These are phyloP conservation scores for Deroptyus accipitrinus DNA, from an alignment of 2,113 vertebrate species.

Conservation along the genomic window DNA sequence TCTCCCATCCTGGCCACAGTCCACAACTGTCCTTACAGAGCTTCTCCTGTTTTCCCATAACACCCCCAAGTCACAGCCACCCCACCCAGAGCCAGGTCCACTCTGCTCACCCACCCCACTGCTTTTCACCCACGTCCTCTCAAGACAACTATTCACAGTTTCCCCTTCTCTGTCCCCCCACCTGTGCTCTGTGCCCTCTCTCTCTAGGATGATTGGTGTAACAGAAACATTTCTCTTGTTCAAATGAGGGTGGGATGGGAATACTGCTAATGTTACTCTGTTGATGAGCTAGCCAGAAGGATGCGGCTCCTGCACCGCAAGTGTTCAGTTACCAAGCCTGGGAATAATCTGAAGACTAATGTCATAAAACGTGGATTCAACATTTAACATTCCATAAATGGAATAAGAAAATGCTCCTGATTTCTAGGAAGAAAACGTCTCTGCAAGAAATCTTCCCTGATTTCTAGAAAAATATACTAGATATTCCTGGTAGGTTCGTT, in stretches of 20 bases:
- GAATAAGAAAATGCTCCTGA: not conserved
- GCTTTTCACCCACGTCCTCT: not conserved
- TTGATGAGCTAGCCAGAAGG: not conserved
- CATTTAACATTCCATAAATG: too few species aligned
- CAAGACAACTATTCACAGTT: fast-evolving
- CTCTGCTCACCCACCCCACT: not conserved
- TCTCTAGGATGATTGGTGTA: not conserved
- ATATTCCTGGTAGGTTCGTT: not conserved
- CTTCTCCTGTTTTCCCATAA: not conserved
- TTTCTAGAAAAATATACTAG: not conserved
- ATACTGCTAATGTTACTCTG: too few species aligned
- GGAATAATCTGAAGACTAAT: not conserved
- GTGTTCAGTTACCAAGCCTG: not conserved
- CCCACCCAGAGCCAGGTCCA: not conserved
- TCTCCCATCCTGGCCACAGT: not conserved
- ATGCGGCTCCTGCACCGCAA: not conserved
- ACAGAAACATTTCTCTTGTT: too few species aligned
- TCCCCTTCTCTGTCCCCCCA: not conserved
- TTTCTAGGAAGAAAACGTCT: not conserved
- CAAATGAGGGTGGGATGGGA: not conserved
- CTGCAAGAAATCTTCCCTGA: not conserved
- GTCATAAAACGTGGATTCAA: not conserved
- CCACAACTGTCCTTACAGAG: not conserved
- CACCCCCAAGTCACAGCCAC: not conserved
- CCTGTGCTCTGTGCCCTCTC: not conserved